phyloP scores from a whole-genome alignment of 2,113 vertebrate genomes.

The Actenoides lindsayi region DNA sequence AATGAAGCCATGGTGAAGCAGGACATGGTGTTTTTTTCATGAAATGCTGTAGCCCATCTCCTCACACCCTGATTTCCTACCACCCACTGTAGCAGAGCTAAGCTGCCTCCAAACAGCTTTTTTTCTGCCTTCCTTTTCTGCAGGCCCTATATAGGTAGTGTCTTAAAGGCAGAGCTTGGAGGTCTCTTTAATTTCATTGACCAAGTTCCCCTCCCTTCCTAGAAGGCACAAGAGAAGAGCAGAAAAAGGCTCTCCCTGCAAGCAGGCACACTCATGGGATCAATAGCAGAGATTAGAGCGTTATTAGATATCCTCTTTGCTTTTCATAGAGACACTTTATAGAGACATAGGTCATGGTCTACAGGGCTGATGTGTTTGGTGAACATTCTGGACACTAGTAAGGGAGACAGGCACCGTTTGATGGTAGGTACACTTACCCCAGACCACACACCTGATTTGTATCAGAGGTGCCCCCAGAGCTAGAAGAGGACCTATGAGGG shows the following conservation, averaged over 20 bases:
- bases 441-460: not conserved
- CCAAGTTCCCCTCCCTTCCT: not conserved
- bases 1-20: not conserved
- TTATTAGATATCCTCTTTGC: not conserved
- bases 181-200: not conserved
- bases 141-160: not conserved
- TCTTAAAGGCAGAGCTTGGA: not conserved
- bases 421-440: not conserved
- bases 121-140: not conserved
- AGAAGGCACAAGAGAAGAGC: not conserved
- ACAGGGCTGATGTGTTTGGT: not conserved
- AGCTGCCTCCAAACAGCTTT: not conserved
- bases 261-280: not conserved
- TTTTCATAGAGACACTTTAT: not conserved
- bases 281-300: not conserved
- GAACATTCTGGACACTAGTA: not conserved
- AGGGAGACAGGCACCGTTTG: not conserved
- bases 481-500: not conserved
- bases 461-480: not conserved
- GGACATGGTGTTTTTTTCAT: not conserved
- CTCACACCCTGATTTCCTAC: rapidly evolving
- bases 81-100: not conserved
- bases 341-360: not conserved
- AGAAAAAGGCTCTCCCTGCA: not conserved
- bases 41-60: not conserved